Conservation (phyloP, 2,797 vertebrate species). For the Premnoplex brunnescens region DNA sequence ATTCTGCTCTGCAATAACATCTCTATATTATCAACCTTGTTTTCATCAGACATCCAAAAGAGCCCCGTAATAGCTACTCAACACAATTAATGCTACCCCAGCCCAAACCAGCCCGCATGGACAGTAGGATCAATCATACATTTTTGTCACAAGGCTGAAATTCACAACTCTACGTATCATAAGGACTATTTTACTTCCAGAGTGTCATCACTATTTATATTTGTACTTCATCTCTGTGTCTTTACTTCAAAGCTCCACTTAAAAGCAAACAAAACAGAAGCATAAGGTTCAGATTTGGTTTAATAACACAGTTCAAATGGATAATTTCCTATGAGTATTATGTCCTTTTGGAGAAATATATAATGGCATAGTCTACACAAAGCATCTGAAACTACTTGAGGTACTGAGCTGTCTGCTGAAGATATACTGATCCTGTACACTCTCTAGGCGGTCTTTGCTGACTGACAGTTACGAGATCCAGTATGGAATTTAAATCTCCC, state of each 20-base stretch:
- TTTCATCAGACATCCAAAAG: neutral
- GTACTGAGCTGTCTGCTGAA: neutral
- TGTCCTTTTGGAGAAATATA: neutral
- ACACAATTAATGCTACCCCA: neutral
- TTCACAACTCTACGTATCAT: neutral
- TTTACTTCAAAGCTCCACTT: neutral
- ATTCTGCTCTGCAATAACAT: neutral
- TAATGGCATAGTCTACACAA: neutral
- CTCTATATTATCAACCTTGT: neutral
- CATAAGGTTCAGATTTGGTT: neutral
- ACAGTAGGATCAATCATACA: neutral
- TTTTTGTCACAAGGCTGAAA: neutral
- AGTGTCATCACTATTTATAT: neutral
- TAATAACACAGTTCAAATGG: neutral
- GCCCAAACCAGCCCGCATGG: neutral
- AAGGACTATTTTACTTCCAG: neutral
- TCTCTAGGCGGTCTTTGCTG: neutral
- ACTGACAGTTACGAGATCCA: neutral
- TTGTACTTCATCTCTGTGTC: neutral
- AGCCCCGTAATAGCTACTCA: neutral
- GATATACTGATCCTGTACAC: neutral
- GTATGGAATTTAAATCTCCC: neutral
- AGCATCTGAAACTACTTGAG: neutral
- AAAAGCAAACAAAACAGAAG: neutral
- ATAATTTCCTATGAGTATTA: neutral